Percentiles rank a stretch among this genome's conserved stretches.
phyloP scores from a whole-genome alignment of 2,888 invertebrate genomes.

The Argynnis bischoffii region DNA sequence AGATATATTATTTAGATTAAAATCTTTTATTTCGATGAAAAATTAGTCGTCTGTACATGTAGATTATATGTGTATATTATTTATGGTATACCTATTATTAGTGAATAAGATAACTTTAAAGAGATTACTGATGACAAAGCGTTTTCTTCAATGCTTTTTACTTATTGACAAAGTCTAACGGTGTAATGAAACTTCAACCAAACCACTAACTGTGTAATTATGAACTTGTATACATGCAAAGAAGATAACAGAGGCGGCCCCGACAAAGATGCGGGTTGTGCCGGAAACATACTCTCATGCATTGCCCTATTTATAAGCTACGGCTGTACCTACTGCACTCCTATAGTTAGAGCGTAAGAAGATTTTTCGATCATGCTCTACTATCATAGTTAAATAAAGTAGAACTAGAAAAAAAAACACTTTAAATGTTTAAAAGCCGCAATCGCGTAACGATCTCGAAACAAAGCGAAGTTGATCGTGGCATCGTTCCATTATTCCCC shows the following conservation, averaged over 20 bases:
- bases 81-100: no score
- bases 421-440: constrained; percentile 22
- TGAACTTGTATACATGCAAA: constrained; percentile 39
- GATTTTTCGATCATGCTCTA: not conserved
- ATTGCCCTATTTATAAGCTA: constrained; percentile 68
- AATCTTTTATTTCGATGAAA: no score
- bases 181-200: constrained; percentile 18
- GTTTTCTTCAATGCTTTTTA: constrained; percentile 1
- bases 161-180: constrained; percentile 21
- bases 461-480: constrained; percentile 30
- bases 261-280: constrained; percentile 58
- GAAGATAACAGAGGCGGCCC: constrained; percentile 50
- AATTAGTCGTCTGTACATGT: no score
- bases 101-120: not conserved
- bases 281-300: constrained; percentile 67
- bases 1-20: constrained; percentile 1
- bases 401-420: not conserved
- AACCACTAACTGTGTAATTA: constrained; percentile 34
- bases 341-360: constrained; percentile 6
- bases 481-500: constrained; percentile 34
- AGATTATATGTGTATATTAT: no score
- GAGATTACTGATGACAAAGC: not conserved
- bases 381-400: not conserved
- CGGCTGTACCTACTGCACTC: constrained; percentile 41
- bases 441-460: constrained; percentile 26